These are phyloP conservation scores for Sardinella longiceps DNA, from an alignment of 2,797 vertebrate genomes.

Conservation along the genomic window DNA sequence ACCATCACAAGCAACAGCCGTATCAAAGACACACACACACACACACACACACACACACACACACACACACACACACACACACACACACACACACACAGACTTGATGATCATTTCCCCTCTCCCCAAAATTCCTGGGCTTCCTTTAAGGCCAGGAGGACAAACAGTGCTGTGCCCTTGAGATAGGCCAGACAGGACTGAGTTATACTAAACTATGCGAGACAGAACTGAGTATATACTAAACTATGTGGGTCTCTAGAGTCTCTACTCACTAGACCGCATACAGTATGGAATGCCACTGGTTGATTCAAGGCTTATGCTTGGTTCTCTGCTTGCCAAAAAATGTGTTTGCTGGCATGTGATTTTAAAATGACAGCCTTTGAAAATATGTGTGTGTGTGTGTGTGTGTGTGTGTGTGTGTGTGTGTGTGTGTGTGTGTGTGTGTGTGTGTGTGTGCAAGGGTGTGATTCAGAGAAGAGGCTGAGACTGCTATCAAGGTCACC, in stretches of 20 bases:
- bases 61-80: background rate
- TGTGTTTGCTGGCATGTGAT: background rate
- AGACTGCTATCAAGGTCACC: constrained; percentile 25
- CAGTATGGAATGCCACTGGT: background rate
- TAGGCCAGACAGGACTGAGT: no score
- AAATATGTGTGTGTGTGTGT: constrained; percentile 20
- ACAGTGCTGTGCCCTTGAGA: background rate
- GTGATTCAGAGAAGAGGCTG: constrained; percentile 32
- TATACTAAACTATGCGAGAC: no score
- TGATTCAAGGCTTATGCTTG: background rate
- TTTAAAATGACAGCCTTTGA: background rate
- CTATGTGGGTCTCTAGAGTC: no score
- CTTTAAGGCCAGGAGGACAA: background rate
- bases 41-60: background rate
- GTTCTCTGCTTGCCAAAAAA: background rate
- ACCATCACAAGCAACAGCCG: background rate
- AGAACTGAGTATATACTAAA: no score
- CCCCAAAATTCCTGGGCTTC: background rate
- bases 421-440: constrained; percentile 18
- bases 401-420: background rate
- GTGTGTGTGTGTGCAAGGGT: background rate
- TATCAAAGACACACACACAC: background rate
- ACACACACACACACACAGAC: background rate
- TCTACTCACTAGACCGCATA: no score
- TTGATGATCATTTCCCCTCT: background rate